These are phyloP conservation scores for Polydesmus complanatus DNA, from an alignment of 2,888 invertebrate genomes.

Conservation along the genomic window DNA sequence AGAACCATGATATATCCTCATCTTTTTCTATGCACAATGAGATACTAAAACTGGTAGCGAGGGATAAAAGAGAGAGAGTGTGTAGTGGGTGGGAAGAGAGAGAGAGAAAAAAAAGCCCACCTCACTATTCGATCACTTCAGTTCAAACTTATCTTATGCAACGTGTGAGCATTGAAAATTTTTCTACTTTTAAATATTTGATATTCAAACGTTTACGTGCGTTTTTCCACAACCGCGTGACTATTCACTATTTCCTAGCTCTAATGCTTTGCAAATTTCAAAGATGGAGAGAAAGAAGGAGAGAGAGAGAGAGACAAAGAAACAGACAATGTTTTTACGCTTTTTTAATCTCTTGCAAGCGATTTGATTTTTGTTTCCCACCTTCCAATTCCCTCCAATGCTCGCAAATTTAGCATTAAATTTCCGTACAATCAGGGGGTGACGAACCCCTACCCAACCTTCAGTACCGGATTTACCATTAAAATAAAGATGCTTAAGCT, in stretches of 20 bases:
- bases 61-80: too few species aligned
- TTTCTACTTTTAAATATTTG: constrained; percentile 6
- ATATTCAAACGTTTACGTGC: background rate
- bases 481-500: too few species aligned
- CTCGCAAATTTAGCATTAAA: constrained; percentile 8
- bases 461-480: too few species aligned
- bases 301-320: background rate
- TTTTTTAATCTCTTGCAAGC: constrained; percentile 9
- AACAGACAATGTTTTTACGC: background rate
- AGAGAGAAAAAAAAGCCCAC: background rate
- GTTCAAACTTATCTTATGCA: background rate
- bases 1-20: background rate
- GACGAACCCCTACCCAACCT: background rate
- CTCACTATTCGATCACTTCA: background rate
- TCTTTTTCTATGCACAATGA: background rate
- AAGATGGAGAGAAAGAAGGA: background rate
- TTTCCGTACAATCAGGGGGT: constrained; percentile 10
- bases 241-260: background rate
- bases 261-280: background rate
- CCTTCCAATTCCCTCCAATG: background rate
- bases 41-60: too few species aligned
- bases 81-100: background rate
- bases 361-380: constrained; percentile 5
- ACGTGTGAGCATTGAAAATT: constrained; percentile 3
- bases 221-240: background rate